Evolutionary conservation across 2,888 invertebrate species (phyloP).

Genomic region (Malthinus flaveolus): DNA sequence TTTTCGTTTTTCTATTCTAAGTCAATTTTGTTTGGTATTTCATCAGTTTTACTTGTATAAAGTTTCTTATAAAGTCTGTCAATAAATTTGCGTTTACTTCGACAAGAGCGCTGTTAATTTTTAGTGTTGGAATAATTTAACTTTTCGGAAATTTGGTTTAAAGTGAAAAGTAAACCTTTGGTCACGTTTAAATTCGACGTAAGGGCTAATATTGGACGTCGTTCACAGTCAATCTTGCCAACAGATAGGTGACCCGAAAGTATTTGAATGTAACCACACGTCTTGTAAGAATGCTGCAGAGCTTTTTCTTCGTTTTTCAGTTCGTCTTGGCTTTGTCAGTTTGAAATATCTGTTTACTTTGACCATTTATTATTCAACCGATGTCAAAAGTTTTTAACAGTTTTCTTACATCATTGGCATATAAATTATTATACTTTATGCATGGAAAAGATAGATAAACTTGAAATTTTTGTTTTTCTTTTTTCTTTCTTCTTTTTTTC

Average conservation of each 20-base stretch:
- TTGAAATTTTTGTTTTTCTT: constrained; percentile 5
- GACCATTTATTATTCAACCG: constrained; percentile 24
- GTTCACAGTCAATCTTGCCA: constrained; percentile 31
- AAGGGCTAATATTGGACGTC: constrained; percentile 35
- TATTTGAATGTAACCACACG: constrained; percentile 30
- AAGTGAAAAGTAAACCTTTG: constrained; percentile 25
- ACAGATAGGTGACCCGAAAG: constrained; percentile 35
- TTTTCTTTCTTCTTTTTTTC: neutral
- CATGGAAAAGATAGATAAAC: neutral
- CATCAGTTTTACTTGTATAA: no score
- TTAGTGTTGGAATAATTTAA: no score
- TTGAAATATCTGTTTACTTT: constrained; percentile 26
- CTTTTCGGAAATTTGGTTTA: no score
- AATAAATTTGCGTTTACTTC: no score
- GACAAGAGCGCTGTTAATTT: no score
- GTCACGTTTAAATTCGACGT: constrained; percentile 13
- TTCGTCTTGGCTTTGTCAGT: constrained; percentile 14
- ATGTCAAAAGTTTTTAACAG: constrained; percentile 22
- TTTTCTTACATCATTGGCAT: constrained; percentile 10
- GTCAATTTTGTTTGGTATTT: no score
- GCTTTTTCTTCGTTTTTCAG: constrained; percentile 25
- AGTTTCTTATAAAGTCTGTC: no score
- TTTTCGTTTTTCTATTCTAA: no score
- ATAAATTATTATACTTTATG: constrained; percentile 2
- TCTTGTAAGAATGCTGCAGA: constrained; percentile 10